Evolutionary conservation across 30 jellyfish, hydroid and myxozoan genomes (phyloP).

Genomic region (Hydra vulgaris): DNA sequence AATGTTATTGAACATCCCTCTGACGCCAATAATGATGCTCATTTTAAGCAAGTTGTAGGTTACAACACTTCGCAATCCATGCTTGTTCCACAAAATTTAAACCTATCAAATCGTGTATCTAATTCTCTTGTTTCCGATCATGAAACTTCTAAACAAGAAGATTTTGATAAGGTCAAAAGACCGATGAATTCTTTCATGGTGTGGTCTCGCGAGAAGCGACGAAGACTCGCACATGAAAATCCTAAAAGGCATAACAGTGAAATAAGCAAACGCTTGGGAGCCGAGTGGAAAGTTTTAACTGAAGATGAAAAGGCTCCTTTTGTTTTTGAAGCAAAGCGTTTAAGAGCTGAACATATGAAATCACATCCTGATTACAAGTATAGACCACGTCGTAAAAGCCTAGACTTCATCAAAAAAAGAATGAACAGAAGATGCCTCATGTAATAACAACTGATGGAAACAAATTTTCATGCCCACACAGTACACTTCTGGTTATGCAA

Average conservation of each 20-base stretch:
- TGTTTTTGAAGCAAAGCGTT: constrained; percentile 88
- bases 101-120: constrained; percentile 11
- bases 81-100: constrained; percentile 11
- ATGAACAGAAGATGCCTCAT: constrained; percentile 49
- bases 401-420: constrained; percentile 37
- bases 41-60: not conserved
- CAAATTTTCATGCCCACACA: constrained; percentile 65
- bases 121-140: constrained; percentile 7
- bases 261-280: constrained; percentile 85
- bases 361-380: constrained; percentile 91
- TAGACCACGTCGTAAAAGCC: constrained; percentile 75
- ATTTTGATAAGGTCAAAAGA: constrained; percentile 45
- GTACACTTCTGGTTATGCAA: constrained; percentile 40
- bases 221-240: constrained; percentile 69
- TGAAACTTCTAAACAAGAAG: constrained; percentile 21
- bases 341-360: constrained; percentile 85
- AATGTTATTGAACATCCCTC: constrained; percentile 22
- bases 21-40: constrained; percentile 23
- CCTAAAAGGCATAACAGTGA: constrained; percentile 96
- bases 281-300: constrained; percentile 80
- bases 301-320: constrained; percentile 76
- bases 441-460: constrained; percentile 74
- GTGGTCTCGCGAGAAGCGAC: constrained; percentile 87
- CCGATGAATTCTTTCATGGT: constrained; percentile 99
- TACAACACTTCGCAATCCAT: not conserved